A percentile compares a stretch with the other conserved stretches of the same genome.
phyloP scores from a whole-genome alignment of 2,888 invertebrate species.

The Kryphioiulus occultus region DNA sequence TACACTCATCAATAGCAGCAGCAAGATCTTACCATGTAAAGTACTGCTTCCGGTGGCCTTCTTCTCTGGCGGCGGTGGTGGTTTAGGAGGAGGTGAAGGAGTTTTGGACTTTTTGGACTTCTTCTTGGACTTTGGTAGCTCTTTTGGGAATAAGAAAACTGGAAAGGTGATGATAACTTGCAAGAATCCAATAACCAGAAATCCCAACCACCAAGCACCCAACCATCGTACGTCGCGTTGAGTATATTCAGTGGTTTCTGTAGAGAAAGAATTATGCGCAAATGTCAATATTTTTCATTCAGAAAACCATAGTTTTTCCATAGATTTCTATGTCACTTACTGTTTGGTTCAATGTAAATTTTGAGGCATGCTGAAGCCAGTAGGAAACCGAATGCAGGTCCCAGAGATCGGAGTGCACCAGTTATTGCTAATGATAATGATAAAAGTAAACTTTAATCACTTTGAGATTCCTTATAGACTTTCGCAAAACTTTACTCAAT shows the following conservation, averaged over 20 bases:
- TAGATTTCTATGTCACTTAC: not conserved
- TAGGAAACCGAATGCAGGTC: conserved; percentile 46
- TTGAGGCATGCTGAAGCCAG: conserved; percentile 47
- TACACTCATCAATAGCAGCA: not conserved
- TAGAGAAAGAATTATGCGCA: not conserved
- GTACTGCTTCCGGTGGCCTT: not conserved
- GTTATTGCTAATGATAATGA: conserved; percentile 28
- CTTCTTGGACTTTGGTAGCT: conserved; percentile 52
- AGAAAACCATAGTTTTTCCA: not conserved
- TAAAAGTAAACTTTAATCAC: not conserved
- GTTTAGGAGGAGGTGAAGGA: not conserved
- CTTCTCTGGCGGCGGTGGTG: not conserved
- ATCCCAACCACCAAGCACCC: conserved; percentile 59
- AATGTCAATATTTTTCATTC: not conserved
- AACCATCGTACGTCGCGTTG: conserved; percentile 57
- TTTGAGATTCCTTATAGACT: not conserved
- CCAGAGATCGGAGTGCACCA: conserved; percentile 39
- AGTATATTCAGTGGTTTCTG: conserved; percentile 56
- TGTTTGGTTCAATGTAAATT: conserved; percentile 36
- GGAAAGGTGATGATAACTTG: conserved; percentile 55
- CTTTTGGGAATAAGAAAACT: conserved; percentile 56
- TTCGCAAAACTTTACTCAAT: not conserved
- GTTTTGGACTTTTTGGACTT: conserved; percentile 9
- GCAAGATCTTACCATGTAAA: not conserved
- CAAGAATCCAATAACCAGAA: conserved; percentile 56